These are phyloP conservation scores for Apolygus lucorum DNA, from an alignment of 1,140 invertebrate genomes.

Conservation along the genomic window DNA sequence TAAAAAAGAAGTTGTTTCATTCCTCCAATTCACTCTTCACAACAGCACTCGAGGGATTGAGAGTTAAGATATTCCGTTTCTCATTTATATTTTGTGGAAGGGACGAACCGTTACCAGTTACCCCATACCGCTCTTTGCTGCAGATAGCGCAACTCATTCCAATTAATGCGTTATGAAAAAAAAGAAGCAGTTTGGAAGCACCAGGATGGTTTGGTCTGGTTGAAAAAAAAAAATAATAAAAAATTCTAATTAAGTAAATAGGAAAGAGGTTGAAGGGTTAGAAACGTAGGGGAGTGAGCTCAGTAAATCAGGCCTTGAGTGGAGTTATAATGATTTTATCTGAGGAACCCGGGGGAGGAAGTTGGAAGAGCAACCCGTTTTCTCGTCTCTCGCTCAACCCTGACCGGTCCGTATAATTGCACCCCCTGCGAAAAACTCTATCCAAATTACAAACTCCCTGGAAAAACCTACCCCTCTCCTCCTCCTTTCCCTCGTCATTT, in stretches of 20 bases:
- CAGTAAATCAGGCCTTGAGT: constrained; percentile 15
- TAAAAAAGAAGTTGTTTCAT: neutral
- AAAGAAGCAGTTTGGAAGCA: no score
- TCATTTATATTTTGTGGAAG: no score
- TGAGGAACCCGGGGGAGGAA: neutral
- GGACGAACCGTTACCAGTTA: no score
- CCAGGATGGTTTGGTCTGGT: no score
- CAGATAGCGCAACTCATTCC: no score
- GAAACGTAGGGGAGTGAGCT: no score
- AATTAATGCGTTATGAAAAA: no score
- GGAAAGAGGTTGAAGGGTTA: neutral
- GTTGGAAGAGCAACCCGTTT: neutral
- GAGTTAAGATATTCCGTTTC: neutral
- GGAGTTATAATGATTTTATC: constrained; percentile 17
- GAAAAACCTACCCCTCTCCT: neutral
- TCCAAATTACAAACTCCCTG: constrained; percentile 16
- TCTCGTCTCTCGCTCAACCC: neutral
- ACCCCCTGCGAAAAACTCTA: constrained; percentile 5
- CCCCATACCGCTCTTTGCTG: no score
- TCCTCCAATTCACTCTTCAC: neutral
- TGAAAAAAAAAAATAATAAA: neutral
- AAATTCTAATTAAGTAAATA: constrained; percentile 14
- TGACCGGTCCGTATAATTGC: constrained; percentile 3
- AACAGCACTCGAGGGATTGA: neutral
- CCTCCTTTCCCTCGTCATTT: no score